Percentiles rank a stretch among this genome's conserved stretches.
Evolutionary conservation across 2,797 vertebrate genomes (phyloP).

Genomic region (Malacoraja senta): DNA sequence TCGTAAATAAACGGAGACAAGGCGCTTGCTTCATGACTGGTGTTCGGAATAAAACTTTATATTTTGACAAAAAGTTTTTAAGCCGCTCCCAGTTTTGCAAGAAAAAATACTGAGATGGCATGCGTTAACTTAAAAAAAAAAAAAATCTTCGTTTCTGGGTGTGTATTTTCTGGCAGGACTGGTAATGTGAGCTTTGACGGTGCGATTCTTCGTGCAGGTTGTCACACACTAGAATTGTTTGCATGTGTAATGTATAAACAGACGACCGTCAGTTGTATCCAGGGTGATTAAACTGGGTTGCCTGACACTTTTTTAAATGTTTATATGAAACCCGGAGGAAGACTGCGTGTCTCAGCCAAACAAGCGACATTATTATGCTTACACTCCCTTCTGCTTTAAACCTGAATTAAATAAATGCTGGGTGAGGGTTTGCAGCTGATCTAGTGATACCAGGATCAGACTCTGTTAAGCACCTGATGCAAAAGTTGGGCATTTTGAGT

Average conservation of each 20-base stretch:
- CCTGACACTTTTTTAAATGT: background rate
- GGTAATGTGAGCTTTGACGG: constrained; percentile 4
- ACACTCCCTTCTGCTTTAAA: background rate
- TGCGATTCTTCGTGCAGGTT: too few relatives aligned
- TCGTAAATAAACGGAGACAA: too few relatives aligned
- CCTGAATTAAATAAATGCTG: background rate
- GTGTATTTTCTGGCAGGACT: background rate
- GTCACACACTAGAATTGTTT: background rate
- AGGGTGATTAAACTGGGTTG: background rate
- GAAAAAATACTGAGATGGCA: background rate
- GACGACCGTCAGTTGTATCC: background rate
- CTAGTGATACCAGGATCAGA: too few relatives aligned
- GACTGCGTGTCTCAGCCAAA: too few relatives aligned
- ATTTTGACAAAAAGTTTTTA: background rate
- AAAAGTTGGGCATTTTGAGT: background rate
- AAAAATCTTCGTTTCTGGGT: background rate
- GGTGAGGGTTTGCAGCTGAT: background rate
- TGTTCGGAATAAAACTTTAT: background rate
- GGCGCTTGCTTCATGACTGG: too few relatives aligned
- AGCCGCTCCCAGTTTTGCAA: background rate
- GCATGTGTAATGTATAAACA: background rate
- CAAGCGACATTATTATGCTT: background rate
- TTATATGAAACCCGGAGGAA: background rate
- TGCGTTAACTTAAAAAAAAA: background rate
- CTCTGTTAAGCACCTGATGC: background rate